These are phyloP conservation scores for Amiota mariae DNA, from an alignment of 2,888 invertebrate species.

Conservation along the genomic window DNA sequence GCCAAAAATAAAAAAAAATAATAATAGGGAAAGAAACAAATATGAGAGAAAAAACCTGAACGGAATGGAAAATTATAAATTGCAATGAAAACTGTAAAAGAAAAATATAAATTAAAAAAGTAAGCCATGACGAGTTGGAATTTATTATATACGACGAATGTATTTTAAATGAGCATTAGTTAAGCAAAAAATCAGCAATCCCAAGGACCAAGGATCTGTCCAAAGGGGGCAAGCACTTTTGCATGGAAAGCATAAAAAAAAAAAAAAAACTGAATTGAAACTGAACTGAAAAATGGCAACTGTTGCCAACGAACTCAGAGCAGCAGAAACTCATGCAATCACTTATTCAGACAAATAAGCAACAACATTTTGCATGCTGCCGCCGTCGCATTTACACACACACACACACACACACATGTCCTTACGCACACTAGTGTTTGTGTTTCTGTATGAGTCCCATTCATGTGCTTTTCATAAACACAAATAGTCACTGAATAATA, in stretches of 20 bases:
- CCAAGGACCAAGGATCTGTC: constrained; percentile 29
- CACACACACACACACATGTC: constrained; percentile 10
- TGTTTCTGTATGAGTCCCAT: neutral
- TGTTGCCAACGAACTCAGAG: constrained; percentile 59
- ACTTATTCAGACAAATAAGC: neutral
- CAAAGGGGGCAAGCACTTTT: constrained; percentile 6
- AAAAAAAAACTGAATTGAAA: neutral
- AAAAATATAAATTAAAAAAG: constrained; percentile 12
- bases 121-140: constrained; percentile 21
- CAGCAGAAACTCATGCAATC: neutral
- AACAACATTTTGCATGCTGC: constrained; percentile 29
- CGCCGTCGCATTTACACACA: constrained; percentile 2
- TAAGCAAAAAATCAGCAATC: constrained; percentile 38
- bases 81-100: constrained; percentile 16
- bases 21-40: neutral
- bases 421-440: neutral
- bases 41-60: neutral
- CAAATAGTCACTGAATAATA: constrained; percentile 1
- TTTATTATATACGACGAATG: constrained; percentile 7
- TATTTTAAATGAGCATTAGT: constrained; percentile 38
- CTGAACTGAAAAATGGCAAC: constrained; percentile 24
- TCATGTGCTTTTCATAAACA: neutral
- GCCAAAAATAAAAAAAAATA: neutral
- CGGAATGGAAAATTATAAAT: constrained; percentile 3
- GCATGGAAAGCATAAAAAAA: constrained; percentile 15